Evolutionary conservation across 2,113 vertebrate species (phyloP), one percentile per base, ranked within the genome.

Genomic region (Pandion haliaetus): DNA sequence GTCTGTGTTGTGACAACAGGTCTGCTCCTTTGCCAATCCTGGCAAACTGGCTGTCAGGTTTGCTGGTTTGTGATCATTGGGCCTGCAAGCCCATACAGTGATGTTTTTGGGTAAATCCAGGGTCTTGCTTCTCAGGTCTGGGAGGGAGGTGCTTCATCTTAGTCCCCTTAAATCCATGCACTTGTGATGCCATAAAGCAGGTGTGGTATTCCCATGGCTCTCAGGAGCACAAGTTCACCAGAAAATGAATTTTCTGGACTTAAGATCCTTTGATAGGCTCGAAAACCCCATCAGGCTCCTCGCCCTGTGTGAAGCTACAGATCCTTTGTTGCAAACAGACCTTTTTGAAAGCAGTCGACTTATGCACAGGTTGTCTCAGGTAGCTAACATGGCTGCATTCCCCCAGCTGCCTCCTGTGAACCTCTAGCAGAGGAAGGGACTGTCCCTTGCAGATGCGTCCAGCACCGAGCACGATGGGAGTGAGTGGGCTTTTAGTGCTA

Each of bases 221-320:
- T 50, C 44, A 31, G 49, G 38, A 79, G 57, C 38, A 31, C 14
- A 31, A 44, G 26, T 34, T 72, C 70, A 69, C 29, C 77, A 78
- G n/a, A 50, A 90, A 76, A 91, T 19, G 12, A 67, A 3, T 47
- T 42, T 90, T 59, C 47, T 26, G 66, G 54, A 34, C 44, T 31
- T 59, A 7, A 80, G 21, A n/a, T 55, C 50, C 62, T 88, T 66
- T 32, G 42, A 26, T 31, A n/a, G 63, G 28, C 45, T 61, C 1
- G 2, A 80, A 79, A 32, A 23, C 17, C 21, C 14, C 25, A 44
- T 7, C 54, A n/a, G 70, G 11, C 26, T 78, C 38, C 42, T 72
- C 38, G 38, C 8, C 26, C n/a, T 32, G 32, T 17, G 42, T 0
- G 0, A 73, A 70, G 57, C 57, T 28, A 12, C 24, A 17, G n/a